A percentile compares a stretch with the other conserved stretches of the same genome.
These are phyloP conservation scores for Ormyrus labotus DNA, from an alignment of 2,888 invertebrate species.

Conservation along the genomic window DNA sequence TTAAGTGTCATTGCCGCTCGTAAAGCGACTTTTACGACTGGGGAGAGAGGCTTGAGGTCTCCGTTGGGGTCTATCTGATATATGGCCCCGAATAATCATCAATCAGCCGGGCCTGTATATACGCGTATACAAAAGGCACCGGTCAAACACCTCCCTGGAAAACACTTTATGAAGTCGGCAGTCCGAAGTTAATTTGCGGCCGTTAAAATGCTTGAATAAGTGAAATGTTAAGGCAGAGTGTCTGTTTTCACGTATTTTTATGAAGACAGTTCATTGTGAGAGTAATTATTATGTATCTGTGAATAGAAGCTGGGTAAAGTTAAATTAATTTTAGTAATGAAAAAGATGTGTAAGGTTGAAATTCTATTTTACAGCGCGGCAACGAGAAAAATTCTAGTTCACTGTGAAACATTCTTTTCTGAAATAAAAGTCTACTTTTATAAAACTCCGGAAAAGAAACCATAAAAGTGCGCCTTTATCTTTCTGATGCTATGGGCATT, in stretches of 20 bases:
- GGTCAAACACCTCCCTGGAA: neutral
- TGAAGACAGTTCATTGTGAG: too few species aligned
- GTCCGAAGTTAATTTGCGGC: neutral
- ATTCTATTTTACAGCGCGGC: constrained; percentile 24
- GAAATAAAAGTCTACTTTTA: constrained; percentile 45
- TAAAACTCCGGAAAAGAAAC: constrained; percentile 37
- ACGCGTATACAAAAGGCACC: neutral
- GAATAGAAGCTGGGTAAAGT: too few species aligned
- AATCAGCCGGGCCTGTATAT: constrained; percentile 30
- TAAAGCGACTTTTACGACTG: constrained; percentile 56
- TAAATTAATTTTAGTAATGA: too few species aligned
- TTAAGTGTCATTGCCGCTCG: constrained; percentile 55
- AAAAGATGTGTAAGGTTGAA: neutral
- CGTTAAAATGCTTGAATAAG: neutral
- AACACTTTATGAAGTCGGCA: constrained; percentile 5
- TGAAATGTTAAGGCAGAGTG: too few species aligned
- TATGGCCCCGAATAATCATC: constrained; percentile 47
- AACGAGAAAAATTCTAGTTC: constrained; percentile 18
- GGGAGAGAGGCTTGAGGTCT: constrained; percentile 27
- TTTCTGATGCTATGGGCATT: constrained; percentile 29
- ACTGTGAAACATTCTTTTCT: constrained; percentile 21
- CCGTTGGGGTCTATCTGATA: constrained; percentile 40
- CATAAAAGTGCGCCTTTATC: constrained; percentile 37
- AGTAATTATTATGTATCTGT: too few species aligned
- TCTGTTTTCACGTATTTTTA: too few species aligned